Percentiles rank a stretch among this genome's conserved stretches.
Evolutionary conservation across 2,888 invertebrate genomes (phyloP).

Genomic region (Tachina fera): DNA sequence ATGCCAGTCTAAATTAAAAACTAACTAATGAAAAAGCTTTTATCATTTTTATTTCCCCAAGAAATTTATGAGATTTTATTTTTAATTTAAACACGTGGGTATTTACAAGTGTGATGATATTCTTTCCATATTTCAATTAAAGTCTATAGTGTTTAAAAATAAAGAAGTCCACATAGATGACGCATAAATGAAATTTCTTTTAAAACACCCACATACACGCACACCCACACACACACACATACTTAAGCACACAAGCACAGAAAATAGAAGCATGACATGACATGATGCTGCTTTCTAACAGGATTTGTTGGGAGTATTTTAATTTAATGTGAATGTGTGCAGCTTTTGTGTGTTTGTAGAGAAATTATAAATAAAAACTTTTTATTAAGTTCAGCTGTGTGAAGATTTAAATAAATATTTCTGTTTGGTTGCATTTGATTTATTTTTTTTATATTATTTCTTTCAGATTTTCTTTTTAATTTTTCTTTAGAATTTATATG

Average conservation of each 20-base stretch:
- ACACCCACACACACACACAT: neutral
- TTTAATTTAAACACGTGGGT: too few relatives aligned
- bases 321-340: neutral
- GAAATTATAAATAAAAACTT: neutral
- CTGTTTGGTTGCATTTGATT: neutral
- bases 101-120: conserved; percentile 28
- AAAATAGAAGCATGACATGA: neutral
- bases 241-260: neutral
- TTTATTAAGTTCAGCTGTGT: neutral
- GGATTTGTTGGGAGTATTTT: neutral
- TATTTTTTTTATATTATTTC: conserved; percentile 14
- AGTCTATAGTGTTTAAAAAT: conserved; percentile 35
- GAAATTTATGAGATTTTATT: conserved; percentile 55
- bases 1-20: neutral
- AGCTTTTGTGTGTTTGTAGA: neutral
- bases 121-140: conserved; percentile 22
- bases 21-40: conserved; percentile 46
- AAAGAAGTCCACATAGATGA: neutral
- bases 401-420: conserved; percentile 30
- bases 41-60: conserved; percentile 38
- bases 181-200: neutral
- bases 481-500: conserved; percentile 27
- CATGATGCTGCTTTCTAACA: neutral
- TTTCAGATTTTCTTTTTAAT: conserved; percentile 15
- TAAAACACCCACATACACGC: neutral